phyloP scores from a whole-genome alignment of 1,140 invertebrate genomes.

The Trypoxylus dichotomus region DNA sequence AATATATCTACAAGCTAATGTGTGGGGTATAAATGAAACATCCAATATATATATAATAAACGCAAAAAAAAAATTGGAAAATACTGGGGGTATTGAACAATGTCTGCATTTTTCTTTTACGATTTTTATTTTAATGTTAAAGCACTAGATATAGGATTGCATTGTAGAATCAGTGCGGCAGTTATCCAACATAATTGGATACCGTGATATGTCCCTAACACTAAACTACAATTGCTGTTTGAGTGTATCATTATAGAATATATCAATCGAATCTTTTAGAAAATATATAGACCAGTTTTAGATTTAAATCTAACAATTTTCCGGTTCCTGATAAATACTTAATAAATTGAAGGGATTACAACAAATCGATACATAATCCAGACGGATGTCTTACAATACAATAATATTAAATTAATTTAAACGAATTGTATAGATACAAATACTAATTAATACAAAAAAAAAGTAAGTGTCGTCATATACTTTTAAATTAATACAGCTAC shows the following conservation, averaged over 20 bases:
- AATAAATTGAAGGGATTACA: too few relatives aligned
- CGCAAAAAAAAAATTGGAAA: constrained; percentile 44
- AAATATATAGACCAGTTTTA: neutral
- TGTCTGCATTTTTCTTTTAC: constrained; percentile 1
- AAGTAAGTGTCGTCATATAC: too few relatives aligned
- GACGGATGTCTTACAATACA: too few relatives aligned
- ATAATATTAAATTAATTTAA: too few relatives aligned
- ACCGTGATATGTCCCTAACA: constrained; percentile 48
- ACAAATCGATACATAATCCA: too few relatives aligned
- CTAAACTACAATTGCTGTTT: constrained; percentile 41
- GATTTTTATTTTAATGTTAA: constrained; percentile 35
- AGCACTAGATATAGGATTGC: constrained; percentile 49
- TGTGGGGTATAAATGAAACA: constrained; percentile 38
- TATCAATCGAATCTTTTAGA: constrained; percentile 19
- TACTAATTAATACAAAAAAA: too few relatives aligned
- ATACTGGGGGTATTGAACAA: constrained; percentile 44
- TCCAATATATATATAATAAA: constrained; percentile 41
- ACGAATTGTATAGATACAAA: too few relatives aligned
- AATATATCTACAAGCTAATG: constrained; percentile 37
- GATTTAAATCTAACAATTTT: too few relatives aligned
- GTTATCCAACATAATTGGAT: constrained; percentile 37
- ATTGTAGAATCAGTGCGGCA: constrained; percentile 43
- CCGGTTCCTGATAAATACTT: too few relatives aligned
- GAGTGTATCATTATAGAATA: constrained; percentile 27
- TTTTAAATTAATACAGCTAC: too few relatives aligned